Percentiles rank a stretch among this genome's conserved stretches.
Conservation (phyloP, 2,113 vertebrate genomes). For the Cryptomyrus ogoouensis region DNA sequence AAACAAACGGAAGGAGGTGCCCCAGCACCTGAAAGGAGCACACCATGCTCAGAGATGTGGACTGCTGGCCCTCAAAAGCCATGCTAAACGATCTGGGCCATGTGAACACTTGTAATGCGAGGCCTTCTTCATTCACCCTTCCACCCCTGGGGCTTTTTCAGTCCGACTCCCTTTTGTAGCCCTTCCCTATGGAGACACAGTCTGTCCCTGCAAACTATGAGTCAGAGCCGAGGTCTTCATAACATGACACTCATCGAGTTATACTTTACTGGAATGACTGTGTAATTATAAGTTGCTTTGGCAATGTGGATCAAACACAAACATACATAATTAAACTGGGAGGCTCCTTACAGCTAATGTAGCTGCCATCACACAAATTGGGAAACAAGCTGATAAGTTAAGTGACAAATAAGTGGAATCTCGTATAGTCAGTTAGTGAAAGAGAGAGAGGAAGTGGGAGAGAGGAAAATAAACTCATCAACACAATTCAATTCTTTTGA, state of each 20-base stretch:
- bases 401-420: neutral
- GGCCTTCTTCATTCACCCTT: neutral
- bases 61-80: neutral
- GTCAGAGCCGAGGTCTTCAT: neutral
- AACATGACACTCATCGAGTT: neutral
- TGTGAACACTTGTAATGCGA: constrained; percentile 25
- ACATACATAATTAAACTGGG: constrained; percentile 40
- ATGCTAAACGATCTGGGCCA: neutral
- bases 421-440: neutral
- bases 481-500: neutral
- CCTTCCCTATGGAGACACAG: neutral
- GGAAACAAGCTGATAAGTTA: neutral
- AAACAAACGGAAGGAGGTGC: neutral
- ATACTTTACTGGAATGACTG: neutral
- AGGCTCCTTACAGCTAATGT: constrained; percentile 46
- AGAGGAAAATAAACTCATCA: neutral
- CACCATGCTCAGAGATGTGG: neutral
- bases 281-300: neutral
- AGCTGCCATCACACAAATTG: neutral
- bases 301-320: neutral
- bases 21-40: neutral
- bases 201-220: neutral
- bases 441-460: neutral
- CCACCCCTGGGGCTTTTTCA: neutral
- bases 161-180: neutral